These are phyloP conservation scores for Anastrepha obliqua DNA, from an alignment of 1,140 invertebrate genomes.

Conservation along the genomic window DNA sequence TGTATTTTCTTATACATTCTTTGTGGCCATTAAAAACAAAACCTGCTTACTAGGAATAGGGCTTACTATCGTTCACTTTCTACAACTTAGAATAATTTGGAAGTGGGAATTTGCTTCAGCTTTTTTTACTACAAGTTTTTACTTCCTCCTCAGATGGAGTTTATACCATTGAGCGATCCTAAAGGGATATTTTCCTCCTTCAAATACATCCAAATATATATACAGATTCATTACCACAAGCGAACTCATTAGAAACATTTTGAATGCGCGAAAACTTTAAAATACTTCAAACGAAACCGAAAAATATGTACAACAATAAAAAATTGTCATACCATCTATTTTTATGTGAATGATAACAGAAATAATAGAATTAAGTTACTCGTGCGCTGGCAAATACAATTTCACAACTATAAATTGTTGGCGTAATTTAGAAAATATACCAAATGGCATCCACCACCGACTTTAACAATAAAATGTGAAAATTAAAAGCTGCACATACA, in stretches of 20 bases:
- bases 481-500: slow-evolving; percentile 21
- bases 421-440: neutral
- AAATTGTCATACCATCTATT: neutral
- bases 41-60: too few species aligned
- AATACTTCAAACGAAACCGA: neutral
- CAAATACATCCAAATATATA: neutral
- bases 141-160: neutral
- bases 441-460: neutral
- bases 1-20: too few species aligned
- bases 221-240: neutral
- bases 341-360: neutral
- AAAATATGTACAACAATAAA: neutral
- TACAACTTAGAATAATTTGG: too few species aligned
- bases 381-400: neutral
- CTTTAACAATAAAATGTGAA: slow-evolving; percentile 29
- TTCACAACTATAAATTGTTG: slow-evolving; percentile 11
- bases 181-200: neutral
- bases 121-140: too few species aligned
- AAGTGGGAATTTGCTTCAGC: too few species aligned
- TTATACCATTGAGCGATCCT: neutral
- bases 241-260: slow-evolving; percentile 14
- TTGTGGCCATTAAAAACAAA: too few species aligned
- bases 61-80: too few species aligned
- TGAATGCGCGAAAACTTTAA: neutral
- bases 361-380: neutral